These are phyloP conservation scores for Ginglymostoma cirratum DNA, from an alignment of 2,113 vertebrate species.

Conservation along the genomic window DNA sequence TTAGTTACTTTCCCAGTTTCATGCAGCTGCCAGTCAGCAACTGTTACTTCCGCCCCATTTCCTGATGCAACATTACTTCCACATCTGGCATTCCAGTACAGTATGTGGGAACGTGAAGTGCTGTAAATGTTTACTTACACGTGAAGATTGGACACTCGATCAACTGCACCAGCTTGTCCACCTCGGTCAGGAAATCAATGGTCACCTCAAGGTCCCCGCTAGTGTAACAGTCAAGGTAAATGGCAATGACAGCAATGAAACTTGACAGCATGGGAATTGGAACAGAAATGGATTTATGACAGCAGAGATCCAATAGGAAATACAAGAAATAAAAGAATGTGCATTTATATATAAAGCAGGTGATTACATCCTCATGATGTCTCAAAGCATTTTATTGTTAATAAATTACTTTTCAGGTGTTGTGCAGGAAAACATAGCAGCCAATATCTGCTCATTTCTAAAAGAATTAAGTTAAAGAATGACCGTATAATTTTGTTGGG, in stretches of 20 bases:
- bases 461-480: background rate
- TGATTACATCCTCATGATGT: background rate
- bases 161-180: constrained; percentile 95
- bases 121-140: constrained; percentile 56
- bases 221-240: constrained; percentile 53
- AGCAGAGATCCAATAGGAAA: background rate
- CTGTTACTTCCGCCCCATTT: constrained; percentile 81
- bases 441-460: background rate
- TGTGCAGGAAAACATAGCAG: background rate
- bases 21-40: constrained; percentile 61
- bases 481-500: background rate
- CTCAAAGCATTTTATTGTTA: background rate
- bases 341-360: background rate
- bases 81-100: accelerated
- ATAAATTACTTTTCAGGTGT: background rate
- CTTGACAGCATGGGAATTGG: background rate
- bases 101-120: background rate
- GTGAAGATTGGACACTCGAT: constrained; percentile 97
- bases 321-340: background rate
- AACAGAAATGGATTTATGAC: background rate
- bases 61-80: constrained; percentile 45
- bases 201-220: constrained; percentile 93
- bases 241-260: background rate
- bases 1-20: background rate
- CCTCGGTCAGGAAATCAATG: constrained; percentile 92